Evolutionary conservation across 2,797 vertebrate species (phyloP).

Genomic region (Thalassophryne amazonica): DNA sequence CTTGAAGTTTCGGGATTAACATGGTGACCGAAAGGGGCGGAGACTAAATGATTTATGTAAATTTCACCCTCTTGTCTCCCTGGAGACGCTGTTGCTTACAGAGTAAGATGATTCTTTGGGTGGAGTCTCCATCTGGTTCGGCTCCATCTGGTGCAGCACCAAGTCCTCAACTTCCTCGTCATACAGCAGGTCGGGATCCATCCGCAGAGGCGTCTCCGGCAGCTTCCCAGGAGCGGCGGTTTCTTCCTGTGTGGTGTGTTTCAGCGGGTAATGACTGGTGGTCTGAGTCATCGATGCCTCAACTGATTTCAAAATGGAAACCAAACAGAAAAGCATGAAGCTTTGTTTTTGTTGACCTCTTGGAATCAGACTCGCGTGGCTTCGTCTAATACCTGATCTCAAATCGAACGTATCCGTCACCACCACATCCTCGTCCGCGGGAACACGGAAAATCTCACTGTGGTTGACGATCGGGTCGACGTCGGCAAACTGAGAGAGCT

Average conservation of each 20-base stretch:
- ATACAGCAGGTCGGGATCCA: slow-evolving; percentile 74
- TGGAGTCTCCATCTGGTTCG: slow-evolving; percentile 81
- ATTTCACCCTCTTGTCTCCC: neutral
- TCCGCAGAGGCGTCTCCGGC: slow-evolving; percentile 91
- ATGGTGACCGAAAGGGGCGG: neutral
- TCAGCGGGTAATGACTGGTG: slow-evolving; percentile 87
- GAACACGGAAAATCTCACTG: slow-evolving; percentile 87
- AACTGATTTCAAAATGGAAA: slow-evolving; percentile 33
- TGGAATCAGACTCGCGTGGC: neutral
- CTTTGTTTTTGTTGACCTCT: neutral
- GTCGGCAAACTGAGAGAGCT: slow-evolving; percentile 84
- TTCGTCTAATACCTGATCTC: slow-evolving; percentile 77
- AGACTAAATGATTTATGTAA: neutral
- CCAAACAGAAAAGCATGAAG: neutral
- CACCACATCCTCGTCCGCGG: slow-evolving; percentile 82
- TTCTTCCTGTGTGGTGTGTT: slow-evolving; percentile 88
- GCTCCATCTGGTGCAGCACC: slow-evolving; percentile 76
- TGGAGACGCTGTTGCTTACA: slow-evolving; percentile 58
- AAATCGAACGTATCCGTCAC: slow-evolving; percentile 82
- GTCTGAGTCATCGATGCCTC: slow-evolving; percentile 85
- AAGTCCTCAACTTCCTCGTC: slow-evolving; percentile 51
- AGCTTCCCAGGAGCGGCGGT: slow-evolving; percentile 88
- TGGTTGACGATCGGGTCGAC: slow-evolving; percentile 84
- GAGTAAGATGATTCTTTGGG: slow-evolving; percentile 90
- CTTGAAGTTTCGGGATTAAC: too few species aligned